Evolutionary conservation across 1,140 invertebrate genomes (phyloP).

Genomic region (Lepidurus couesii): DNA sequence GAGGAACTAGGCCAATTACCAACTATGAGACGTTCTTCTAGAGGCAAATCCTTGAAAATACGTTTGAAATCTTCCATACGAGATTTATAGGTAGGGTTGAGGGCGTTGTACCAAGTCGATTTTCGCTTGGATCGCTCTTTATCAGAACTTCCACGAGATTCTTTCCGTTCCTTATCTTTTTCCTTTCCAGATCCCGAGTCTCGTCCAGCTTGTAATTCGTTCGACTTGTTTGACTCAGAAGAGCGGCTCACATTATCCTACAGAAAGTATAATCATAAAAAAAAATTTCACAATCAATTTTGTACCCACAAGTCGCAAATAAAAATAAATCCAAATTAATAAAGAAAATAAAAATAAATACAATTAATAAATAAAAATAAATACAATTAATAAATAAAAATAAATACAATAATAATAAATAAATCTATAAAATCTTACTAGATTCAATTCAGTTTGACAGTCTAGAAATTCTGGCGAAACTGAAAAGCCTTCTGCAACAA

Average conservation of each 20-base stretch:
- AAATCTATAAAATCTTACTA: background rate
- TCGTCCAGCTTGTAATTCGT: background rate
- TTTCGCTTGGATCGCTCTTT: conserved; percentile 51
- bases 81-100: conserved; percentile 90
- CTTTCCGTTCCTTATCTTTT: background rate
- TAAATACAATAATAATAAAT: background rate
- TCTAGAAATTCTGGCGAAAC: background rate
- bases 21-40: conserved; percentile 84
- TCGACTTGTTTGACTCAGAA: background rate
- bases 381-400: no score
- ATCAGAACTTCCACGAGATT: background rate
- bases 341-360: background rate
- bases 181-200: background rate
- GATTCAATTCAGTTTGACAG: background rate
- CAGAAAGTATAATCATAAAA: background rate
- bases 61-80: conserved; percentile 85
- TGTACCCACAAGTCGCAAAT: background rate
- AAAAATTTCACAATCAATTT: background rate
- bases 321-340: background rate
- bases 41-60: conserved; percentile 84
- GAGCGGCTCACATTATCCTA: background rate
- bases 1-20: conserved; percentile 55
- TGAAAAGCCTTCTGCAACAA: background rate
- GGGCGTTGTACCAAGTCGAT: conserved; percentile 71
- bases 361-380: no score